phyloP scores from a whole-genome alignment of 2,797 vertebrate genomes.

The Leucoraja ocellata region DNA sequence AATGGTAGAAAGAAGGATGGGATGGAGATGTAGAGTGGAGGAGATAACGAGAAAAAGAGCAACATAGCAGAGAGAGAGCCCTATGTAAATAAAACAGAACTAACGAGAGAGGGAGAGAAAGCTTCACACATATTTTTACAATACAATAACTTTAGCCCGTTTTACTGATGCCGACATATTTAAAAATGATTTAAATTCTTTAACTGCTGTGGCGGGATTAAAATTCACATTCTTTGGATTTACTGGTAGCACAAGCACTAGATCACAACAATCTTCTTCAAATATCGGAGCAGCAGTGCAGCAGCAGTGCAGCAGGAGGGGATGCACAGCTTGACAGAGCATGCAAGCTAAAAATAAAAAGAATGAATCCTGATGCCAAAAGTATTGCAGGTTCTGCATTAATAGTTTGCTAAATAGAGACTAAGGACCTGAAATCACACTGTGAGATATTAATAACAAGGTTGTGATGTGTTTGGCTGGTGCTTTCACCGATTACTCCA shows the following conservation, averaged over 20 bases:
- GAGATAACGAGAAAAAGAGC: too few relatives aligned
- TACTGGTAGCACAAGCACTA: neutral
- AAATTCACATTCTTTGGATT: neutral
- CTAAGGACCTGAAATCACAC: neutral
- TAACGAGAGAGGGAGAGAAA: too few relatives aligned
- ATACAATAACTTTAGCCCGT: neutral
- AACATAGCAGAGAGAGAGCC: too few relatives aligned
- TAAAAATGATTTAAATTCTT: neutral
- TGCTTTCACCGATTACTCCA: neutral
- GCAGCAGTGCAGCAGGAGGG: neutral
- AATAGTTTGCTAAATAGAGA: slow-evolving; percentile 19
- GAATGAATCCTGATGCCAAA: neutral
- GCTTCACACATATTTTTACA: neutral
- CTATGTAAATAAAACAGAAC: too few relatives aligned
- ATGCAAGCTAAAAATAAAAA: slow-evolving; percentile 19
- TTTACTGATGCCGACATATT: neutral
- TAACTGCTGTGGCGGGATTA: neutral
- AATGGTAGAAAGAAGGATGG: too few relatives aligned
- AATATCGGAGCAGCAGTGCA: neutral
- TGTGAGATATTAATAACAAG: slow-evolving; percentile 20
- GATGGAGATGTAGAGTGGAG: too few relatives aligned
- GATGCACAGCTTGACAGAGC: neutral
- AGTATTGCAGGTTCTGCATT: neutral
- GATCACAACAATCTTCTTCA: neutral
- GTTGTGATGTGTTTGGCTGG: neutral